A percentile compares a stretch with the other conserved stretches of the same genome.
These are phyloP conservation scores for Prionailurus bengalensis DNA, from an alignment of 2,113 vertebrate genomes.

Conservation along the genomic window DNA sequence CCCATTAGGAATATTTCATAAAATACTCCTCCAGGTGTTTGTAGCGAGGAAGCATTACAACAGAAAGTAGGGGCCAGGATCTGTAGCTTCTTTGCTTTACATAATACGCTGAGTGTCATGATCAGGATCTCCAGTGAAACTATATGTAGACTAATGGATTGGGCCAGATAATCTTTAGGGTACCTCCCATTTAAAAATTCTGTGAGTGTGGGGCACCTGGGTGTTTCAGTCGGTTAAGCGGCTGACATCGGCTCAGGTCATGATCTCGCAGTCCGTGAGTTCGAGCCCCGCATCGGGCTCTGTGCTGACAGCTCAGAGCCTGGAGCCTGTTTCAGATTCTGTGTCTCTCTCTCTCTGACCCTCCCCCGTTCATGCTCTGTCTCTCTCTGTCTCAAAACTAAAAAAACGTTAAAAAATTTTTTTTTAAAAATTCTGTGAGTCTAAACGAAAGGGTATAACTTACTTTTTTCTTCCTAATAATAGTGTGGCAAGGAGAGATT, in stretches of 20 bases:
- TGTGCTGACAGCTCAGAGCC: no score
- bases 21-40: background rate
- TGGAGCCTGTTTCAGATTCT: background rate
- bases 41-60: background rate
- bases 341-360: background rate
- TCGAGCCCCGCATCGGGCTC: background rate
- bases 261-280: background rate
- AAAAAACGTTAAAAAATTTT: no score
- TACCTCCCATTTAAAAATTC: background rate
- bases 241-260: background rate
- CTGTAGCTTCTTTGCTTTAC: background rate
- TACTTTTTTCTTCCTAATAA: conserved; percentile 19
- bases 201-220: background rate
- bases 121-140: background rate
- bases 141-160: background rate
- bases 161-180: background rate
- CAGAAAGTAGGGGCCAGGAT: background rate
- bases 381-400: background rate
- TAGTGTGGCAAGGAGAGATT: background rate
- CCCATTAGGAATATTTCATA: background rate
- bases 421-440: background rate
- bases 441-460: background rate
- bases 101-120: background rate
- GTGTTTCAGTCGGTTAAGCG: background rate
- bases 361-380: background rate